A percentile compares a stretch with the other conserved stretches of the same genome.
phyloP scores from a whole-genome alignment of 1,140 invertebrate species.

The Drosophila cardini region DNA sequence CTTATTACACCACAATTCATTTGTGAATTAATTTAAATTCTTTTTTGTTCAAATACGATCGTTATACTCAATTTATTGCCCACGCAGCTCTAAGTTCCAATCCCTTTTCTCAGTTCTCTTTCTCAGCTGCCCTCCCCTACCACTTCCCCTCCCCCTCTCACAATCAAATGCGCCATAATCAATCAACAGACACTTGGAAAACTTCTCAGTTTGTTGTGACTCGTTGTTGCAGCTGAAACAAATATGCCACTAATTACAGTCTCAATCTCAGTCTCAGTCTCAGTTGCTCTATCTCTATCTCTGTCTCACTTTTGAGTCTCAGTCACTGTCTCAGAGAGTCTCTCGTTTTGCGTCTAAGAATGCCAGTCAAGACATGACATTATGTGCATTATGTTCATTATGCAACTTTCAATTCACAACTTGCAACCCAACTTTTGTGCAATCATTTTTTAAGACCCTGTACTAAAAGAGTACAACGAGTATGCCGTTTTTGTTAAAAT shows the following conservation, averaged over 20 bases:
- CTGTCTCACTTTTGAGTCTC: conserved; percentile 44
- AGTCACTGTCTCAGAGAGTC: conserved; percentile 16
- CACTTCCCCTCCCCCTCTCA: conserved; percentile 12
- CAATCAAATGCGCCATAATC: conserved; percentile 69
- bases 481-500: too few relatives aligned
- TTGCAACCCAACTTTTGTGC: conserved; percentile 68
- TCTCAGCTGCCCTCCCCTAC: conserved; percentile 21
- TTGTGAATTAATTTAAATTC: conserved; percentile 36
- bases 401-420: conserved; percentile 48
- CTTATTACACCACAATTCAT: conserved; percentile 66
- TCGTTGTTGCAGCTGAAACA: conserved; percentile 70
- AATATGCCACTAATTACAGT: conserved; percentile 82
- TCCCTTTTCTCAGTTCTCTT: conserved; percentile 35
- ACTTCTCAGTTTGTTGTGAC: conserved; percentile 61
- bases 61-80: conserved; percentile 49
- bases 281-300: conserved; percentile 8
- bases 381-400: conserved; percentile 80
- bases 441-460: conserved; percentile 51
- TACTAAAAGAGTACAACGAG: too few relatives aligned
- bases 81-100: conserved; percentile 53
- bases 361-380: conserved; percentile 67
- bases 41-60: conserved; percentile 55
- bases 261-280: conserved; percentile 30
- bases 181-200: conserved; percentile 61
- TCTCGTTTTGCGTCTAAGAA: conserved; percentile 64